Base-by-base conservation (phyloP, 2,113 vertebrate species). In the Micromys minutus region DNA sequence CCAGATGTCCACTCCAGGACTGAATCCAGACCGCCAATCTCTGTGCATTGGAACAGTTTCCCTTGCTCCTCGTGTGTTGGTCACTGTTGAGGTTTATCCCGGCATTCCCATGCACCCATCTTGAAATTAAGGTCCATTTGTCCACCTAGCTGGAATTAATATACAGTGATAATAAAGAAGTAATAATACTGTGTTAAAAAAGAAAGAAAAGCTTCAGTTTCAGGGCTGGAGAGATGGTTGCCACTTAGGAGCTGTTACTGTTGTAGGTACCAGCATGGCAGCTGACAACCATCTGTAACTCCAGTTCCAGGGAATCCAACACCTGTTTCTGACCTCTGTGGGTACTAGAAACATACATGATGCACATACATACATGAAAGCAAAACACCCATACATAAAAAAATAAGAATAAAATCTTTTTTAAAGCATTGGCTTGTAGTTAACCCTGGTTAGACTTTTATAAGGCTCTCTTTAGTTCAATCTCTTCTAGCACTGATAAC, bases 21-120 rank as follows among this genome's bases (percentile, higher is more conserved):
- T 45, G 63, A 85, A 96, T 94, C 95, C 92, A 88, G 94, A 59
- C 61, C 87, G 90, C 52, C 59, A 50, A 26, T 76, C 50, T 67
- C 76, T 89, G 77, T 77, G 39, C 42, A 55, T 87, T 87, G 87
- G 89, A 87, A 47, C 69, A 80, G 65, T 90, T 97, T 95, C 92
- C 55, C 65, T 93, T 93, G 50, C 80, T 90, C 75, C 52, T 69
- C 67, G 6, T 85, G 42, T 86, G 84, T 65, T 59, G 86, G 17
- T 93, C 81, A 13, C 45, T 88, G 15, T 45, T 81, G 45, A 92
- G 72, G 63, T 72, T 96, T 88, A 86, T 59, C 85, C 88, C 81
- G 95, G 85, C 90, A 81, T 84, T 81, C 67, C 31, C 29, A 72
- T 81, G 79, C 52, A 74, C 15, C 15, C 76, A 50, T 93, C 81